Evolutionary conservation across 2,113 vertebrate genomes (phyloP), one percentile per base, ranked within the genome.

Genomic region (Coptodon bakossiorum): DNA sequence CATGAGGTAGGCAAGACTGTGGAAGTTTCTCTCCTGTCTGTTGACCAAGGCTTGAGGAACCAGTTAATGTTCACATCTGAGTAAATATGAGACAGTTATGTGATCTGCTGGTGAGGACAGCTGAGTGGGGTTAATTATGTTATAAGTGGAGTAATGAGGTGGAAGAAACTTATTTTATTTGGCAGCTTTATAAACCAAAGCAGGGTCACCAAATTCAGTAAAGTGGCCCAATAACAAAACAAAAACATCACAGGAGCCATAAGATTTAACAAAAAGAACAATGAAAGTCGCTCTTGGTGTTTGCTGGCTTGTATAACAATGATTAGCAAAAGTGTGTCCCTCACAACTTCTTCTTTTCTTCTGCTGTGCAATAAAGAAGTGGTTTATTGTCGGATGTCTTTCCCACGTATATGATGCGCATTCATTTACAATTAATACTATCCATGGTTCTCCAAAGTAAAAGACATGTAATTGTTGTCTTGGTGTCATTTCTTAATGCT

Each of bases 131-230:
- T 1, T 71, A 24, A 24, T 71, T 43, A 24, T 40, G n/a, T 40
- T 43, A 24, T 24, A 0, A 71, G n/a, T 0, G 5, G 0, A 40
- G 63, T 1, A 43, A 71, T 43, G n/a, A 71, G n/a, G 36, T 43
- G 66, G 36, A 24, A 71, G 2, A 24, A 43, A 71, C 0, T 1
- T 6, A 9, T 71, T 40, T 40, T 40, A 43, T 71, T 14, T 40
- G 36, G 1, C 5, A 71, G 63, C 36, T 40, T 40, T 40, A 8
- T 38, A 66, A 66, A 19, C 10, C 61, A 66, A 66, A 36, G 19
- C 19, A 38, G 34, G 10, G 34, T 38, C 61, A 38, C 31, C 19
- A 66, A 38, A 66, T 66, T 66, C 61, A 38, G 6, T 38, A 66
- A 36, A 31, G 17, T 66, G 61, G 36, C 9, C 31, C 31, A 36